Percentiles rank a stretch among this genome's conserved stretches.
phyloP scores from a whole-genome alignment of 2,113 vertebrate species.

The Mandrillus leucophaeus region DNA sequence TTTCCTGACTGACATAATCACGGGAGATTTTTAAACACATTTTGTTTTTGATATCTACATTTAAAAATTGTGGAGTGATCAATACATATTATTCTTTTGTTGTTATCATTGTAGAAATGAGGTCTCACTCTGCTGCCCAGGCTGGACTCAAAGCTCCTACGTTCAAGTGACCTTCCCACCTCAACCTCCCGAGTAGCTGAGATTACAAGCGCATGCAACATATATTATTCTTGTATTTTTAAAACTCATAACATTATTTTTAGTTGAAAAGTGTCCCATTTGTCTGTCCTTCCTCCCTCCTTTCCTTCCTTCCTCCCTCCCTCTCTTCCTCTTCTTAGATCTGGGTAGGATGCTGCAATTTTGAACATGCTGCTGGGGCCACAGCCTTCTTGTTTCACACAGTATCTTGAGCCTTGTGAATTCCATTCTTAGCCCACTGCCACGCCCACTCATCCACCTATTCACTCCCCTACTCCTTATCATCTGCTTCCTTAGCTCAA shows the following conservation, averaged over 20 bases:
- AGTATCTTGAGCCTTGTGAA: background rate
- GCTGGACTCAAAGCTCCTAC: background rate
- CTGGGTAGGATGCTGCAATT: background rate
- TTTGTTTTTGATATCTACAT: background rate
- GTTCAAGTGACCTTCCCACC: background rate
- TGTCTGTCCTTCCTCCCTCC: background rate
- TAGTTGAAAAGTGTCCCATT: background rate
- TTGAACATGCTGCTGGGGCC: background rate
- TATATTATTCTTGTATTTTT: background rate
- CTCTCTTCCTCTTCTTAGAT: background rate
- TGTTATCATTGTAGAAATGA: background rate
- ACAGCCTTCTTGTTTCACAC: background rate
- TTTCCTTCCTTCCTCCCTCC: background rate
- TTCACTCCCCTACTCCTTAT: background rate
- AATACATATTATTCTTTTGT: background rate
- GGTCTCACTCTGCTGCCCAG: background rate
- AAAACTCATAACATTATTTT: constrained; percentile 28
- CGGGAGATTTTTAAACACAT: background rate
- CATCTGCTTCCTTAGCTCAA: background rate
- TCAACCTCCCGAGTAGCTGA: background rate
- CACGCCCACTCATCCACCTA: background rate
- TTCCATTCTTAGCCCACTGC: background rate
- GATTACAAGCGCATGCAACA: background rate
- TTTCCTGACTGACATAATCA: background rate
- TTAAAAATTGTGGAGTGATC: background rate